Evolutionary conservation across 2,113 vertebrate genomes (phyloP).

Genomic region (Erpornis zantholeuca): DNA sequence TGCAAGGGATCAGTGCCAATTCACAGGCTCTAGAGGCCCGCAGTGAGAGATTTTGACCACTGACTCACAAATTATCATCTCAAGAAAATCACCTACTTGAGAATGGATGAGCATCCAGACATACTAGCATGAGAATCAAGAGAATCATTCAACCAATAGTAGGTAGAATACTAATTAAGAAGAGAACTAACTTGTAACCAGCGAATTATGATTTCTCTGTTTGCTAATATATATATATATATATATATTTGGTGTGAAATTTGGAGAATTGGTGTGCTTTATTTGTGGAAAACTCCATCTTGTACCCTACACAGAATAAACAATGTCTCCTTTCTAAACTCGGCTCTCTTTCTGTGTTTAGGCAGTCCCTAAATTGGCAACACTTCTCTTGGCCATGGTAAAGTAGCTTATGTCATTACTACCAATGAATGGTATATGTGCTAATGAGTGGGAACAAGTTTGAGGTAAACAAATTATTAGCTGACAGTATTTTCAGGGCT

Average conservation of each 20-base stretch:
- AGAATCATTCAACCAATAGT: not conserved
- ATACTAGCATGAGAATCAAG: not conserved
- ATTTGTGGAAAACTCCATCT: not conserved
- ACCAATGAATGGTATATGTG: accelerated
- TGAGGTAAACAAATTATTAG: not conserved
- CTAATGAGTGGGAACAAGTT: accelerated
- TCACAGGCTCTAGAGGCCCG: not conserved
- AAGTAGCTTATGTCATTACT: not conserved
- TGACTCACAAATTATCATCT: accelerated
- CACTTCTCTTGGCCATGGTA: not conserved
- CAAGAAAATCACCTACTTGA: not conserved
- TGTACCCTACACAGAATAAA: not conserved
- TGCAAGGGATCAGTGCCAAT: not conserved
- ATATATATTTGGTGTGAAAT: not conserved
- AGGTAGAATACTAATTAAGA: not conserved
- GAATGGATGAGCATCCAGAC: not conserved
- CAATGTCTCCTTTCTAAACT: not conserved
- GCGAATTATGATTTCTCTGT: not conserved
- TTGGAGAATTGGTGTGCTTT: not conserved
- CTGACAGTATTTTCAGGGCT: not conserved
- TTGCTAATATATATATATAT: not conserved
- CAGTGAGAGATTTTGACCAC: not conserved
- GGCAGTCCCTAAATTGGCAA: not conserved
- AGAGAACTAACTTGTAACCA: not conserved
- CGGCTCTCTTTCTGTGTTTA: not conserved